Base-by-base conservation (phyloP, 2,113 vertebrate species). In the Patagioenas fasciata region DNA sequence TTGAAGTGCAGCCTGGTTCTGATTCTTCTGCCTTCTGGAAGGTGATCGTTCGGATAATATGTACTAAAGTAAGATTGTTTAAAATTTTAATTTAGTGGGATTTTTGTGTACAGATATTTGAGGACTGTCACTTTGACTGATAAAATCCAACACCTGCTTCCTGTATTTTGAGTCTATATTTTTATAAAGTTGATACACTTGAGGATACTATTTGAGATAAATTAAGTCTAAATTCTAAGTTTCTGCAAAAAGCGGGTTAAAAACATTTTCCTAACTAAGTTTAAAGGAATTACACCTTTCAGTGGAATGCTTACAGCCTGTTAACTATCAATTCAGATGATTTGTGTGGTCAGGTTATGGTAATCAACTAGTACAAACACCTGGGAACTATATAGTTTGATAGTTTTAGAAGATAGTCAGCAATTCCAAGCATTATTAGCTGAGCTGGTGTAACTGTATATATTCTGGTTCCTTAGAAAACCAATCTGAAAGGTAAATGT, bases 11-110 rank as follows among this genome's bases (percentile, higher is more conserved):
- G 70, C 99, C 99, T 72, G 99, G 99, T 51, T 99, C 99, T n/a
- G 99, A 99, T 88, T 96, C 99, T 71, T 98, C 99, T 44, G 99
- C 99, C 40, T 97, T 99, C 97, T 99, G 99, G 99, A 99, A 99
- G 95, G 98, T 99, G 90, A 97, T 98, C 4, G 99, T 99, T 85
- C 98, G 99, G 58, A 97, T 99, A 67, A 98, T 99, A 82, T 99
- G 99, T 88, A 99, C 99, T 58, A 99, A 99, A 98, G 99, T 99
- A 96, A 98, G 97, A 89, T 20, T 58, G 34, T 23, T 61, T 78
- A 61, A 47, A 54, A 21, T 62, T 94, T 91, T 65, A 66, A 13
- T 72, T 91, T 65, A 66, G 14, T 72, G 32, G 61, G 15, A 40
- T 5, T 29, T n/a, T 62, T 62, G 12, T 50, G 3, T 74, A n/a